These are phyloP conservation scores for Thamnophis elegans DNA, from an alignment of 2,797 vertebrate genomes.

Conservation along the genomic window DNA sequence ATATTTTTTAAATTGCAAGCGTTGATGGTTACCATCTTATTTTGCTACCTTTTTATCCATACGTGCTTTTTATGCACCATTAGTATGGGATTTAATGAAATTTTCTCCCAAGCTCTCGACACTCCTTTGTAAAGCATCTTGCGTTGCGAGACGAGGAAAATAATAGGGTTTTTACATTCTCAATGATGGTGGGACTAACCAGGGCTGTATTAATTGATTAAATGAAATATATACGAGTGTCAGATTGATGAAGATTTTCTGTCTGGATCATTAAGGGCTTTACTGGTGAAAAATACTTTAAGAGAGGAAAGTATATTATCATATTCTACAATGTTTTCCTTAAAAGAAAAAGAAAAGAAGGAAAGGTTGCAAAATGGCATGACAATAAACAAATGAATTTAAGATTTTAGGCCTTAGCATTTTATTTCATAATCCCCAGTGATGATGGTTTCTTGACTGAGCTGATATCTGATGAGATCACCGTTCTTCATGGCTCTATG, in stretches of 20 bases:
- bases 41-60: slow-evolving; percentile 41
- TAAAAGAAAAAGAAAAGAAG: slow-evolving; percentile 29
- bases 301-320: slow-evolving; percentile 53
- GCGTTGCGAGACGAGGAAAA: slow-evolving; percentile 44
- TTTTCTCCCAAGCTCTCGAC: slow-evolving; percentile 35
- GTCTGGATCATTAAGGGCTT: slow-evolving; percentile 72
- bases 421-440: slow-evolving; percentile 55
- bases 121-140: slow-evolving; percentile 52
- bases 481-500: slow-evolving; percentile 59
- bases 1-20: neutral
- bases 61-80: slow-evolving; percentile 43
- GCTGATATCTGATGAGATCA: slow-evolving; percentile 61
- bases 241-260: slow-evolving; percentile 54
- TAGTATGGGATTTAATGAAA: slow-evolving; percentile 44
- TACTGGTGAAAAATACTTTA: slow-evolving; percentile 58
- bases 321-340: slow-evolving; percentile 42
- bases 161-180: slow-evolving; percentile 53
- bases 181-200: slow-evolving; percentile 68
- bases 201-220: slow-evolving; percentile 64
- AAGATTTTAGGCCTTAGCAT: slow-evolving; percentile 24
- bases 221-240: slow-evolving; percentile 35
- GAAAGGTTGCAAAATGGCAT: slow-evolving; percentile 1
- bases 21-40: slow-evolving; percentile 38
- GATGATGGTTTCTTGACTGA: slow-evolving; percentile 61
- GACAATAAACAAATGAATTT: slow-evolving; percentile 48